Evolutionary conservation across 2,113 vertebrate genomes (phyloP).

Genomic region (Gallinago jamesoni): DNA sequence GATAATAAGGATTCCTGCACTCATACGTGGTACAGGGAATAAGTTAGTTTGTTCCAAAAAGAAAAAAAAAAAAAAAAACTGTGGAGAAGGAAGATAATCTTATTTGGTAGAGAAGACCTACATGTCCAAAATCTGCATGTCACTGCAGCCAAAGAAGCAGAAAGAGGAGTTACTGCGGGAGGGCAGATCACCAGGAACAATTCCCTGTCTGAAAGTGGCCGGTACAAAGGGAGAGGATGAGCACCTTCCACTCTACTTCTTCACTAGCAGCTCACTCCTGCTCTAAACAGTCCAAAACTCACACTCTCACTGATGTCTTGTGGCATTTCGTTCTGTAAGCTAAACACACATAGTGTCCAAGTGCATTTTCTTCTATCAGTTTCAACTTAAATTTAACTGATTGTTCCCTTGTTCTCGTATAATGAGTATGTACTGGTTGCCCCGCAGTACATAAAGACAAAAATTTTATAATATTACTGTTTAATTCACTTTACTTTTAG

Average conservation of each 20-base stretch:
- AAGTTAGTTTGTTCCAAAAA: not conserved
- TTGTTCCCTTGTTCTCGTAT: conserved; percentile 7
- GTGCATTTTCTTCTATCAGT: conserved; percentile 16
- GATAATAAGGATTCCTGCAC: not conserved
- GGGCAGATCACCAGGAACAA: not conserved
- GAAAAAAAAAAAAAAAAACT: not conserved
- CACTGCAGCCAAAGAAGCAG: not conserved
- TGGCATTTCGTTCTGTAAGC: not conserved
- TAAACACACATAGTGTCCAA: not conserved
- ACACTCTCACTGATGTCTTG: not conserved
- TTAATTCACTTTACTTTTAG: conserved; percentile 7
- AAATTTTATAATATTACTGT: not conserved
- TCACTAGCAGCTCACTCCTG: not conserved
- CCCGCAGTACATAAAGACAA: not conserved
- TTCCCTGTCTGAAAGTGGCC: not conserved
- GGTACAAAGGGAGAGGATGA: not conserved
- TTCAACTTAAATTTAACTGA: conserved; percentile 24
- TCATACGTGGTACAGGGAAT: not conserved
- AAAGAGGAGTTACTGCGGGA: not conserved
- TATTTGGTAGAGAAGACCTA: not conserved
- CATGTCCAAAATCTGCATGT: not conserved
- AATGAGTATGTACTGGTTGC: not conserved
- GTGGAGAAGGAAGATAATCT: not conserved
- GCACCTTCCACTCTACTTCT: not conserved
- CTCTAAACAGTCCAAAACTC: not conserved